Evolutionary conservation across 2,888 invertebrate species (phyloP).

Genomic region (Parasteatoda lunata): DNA sequence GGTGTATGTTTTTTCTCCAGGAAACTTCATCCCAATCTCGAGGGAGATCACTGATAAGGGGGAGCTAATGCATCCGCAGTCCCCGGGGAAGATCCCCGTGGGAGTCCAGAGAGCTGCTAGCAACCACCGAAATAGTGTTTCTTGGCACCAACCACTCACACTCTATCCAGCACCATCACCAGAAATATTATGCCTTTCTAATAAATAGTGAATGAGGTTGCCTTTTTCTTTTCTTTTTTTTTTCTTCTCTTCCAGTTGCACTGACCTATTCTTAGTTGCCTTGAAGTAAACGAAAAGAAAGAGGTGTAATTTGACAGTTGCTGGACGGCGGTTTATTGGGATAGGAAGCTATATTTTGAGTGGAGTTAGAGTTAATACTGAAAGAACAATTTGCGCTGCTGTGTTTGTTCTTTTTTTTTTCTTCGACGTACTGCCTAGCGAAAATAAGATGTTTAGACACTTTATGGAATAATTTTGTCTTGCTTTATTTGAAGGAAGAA

Average conservation of each 20-base stretch:
- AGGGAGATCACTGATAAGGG: slow-evolving; percentile 36
- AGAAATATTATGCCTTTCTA: slow-evolving; percentile 42
- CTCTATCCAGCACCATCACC: not conserved
- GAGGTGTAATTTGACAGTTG: slow-evolving; percentile 20
- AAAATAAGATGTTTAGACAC: too few relatives aligned
- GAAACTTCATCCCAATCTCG: slow-evolving; percentile 12
- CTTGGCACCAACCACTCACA: not conserved
- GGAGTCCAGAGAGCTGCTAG: slow-evolving; percentile 38
- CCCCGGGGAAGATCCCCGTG: slow-evolving; percentile 22
- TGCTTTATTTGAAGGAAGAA: too few relatives aligned
- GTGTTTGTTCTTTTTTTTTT: too few relatives aligned
- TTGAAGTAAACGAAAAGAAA: not conserved
- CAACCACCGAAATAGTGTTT: slow-evolving; percentile 12
- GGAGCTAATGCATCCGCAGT: slow-evolving; percentile 43
- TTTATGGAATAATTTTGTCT: too few relatives aligned
- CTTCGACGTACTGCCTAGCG: too few relatives aligned
- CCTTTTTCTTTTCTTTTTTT: not conserved
- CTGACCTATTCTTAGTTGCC: not conserved
- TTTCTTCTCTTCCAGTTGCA: not conserved
- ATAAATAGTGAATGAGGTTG: slow-evolving; percentile 54
- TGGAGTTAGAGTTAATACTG: slow-evolving; percentile 35
- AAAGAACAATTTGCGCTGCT: slow-evolving; percentile 23
- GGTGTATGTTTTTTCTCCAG: slow-evolving; percentile 22
- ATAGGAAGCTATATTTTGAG: not conserved
- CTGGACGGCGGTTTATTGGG: not conserved